Conservation (phyloP, 2,113 vertebrate species). For the Ia io region DNA sequence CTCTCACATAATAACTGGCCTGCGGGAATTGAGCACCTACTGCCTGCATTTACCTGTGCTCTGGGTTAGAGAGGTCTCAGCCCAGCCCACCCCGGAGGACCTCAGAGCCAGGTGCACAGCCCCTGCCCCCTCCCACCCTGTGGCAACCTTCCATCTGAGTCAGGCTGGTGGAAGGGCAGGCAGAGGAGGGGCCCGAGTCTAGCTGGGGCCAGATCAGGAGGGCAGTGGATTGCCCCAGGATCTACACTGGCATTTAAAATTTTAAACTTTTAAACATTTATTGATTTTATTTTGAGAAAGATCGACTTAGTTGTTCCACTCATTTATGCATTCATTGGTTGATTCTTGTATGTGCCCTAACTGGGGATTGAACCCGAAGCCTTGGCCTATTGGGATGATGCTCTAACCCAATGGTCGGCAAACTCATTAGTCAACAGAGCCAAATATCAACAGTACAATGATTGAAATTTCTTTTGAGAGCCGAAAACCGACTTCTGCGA, state of each 20-base stretch:
- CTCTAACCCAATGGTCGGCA: neutral
- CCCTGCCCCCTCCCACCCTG: neutral
- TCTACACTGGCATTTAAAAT: neutral
- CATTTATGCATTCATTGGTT: too few species aligned
- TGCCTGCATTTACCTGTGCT: neutral
- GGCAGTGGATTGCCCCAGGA: too few species aligned
- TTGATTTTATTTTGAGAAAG: neutral
- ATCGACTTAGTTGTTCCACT: too few species aligned
- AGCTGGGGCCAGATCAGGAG: neutral
- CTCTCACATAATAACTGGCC: neutral
- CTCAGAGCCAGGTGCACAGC: too few species aligned
- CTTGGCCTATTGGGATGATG: neutral
- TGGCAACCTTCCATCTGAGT: neutral
- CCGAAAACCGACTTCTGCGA: too few species aligned
- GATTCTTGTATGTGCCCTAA: neutral
- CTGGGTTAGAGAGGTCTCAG: neutral
- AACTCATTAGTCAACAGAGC: too few species aligned
- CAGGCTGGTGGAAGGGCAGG: neutral
- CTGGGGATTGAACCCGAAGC: neutral
- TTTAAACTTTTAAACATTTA: neutral
- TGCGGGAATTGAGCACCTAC: neutral
- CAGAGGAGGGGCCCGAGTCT: neutral
- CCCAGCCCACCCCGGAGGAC: neutral
- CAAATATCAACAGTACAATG: too few species aligned
- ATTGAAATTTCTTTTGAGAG: too few species aligned